phyloP scores from a whole-genome alignment of 2,797 vertebrate species.

The Uromys caudimaculatus region DNA sequence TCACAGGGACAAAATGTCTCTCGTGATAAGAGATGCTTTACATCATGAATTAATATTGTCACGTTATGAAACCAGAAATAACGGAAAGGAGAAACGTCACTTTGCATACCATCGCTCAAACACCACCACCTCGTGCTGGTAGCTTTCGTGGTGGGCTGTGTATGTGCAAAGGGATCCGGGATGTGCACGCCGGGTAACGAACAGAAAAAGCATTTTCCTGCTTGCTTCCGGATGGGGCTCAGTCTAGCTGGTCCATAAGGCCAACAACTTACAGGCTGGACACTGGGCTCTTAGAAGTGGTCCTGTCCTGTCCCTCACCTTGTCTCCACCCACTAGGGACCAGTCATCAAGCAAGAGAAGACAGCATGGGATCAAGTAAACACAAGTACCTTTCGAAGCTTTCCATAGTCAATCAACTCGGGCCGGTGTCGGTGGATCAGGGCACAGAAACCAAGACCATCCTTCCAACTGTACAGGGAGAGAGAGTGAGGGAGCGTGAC shows the following conservation, averaged over 20 bases:
- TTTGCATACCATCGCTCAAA: fast-evolving
- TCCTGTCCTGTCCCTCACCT: fast-evolving
- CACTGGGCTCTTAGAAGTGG: neutral
- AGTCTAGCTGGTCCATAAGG: neutral
- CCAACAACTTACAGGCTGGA: neutral
- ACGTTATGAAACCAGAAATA: neutral
- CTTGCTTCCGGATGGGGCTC: neutral
- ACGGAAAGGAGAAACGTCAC: neutral
- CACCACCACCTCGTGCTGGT: fast-evolving
- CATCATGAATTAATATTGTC: neutral
- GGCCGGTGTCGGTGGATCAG: slow-evolving; percentile 99
- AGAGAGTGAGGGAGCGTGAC: neutral
- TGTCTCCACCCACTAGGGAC: neutral
- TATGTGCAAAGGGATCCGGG: fast-evolving
- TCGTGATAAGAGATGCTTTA: no score
- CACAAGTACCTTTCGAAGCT: slow-evolving; percentile 94
- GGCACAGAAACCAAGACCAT: slow-evolving; percentile 98
- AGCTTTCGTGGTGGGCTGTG: neutral
- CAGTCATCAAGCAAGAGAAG: neutral
- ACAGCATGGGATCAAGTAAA: fast-evolving
- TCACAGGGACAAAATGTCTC: neutral
- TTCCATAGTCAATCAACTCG: slow-evolving; percentile 98
- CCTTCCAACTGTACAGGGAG: slow-evolving; percentile 93
- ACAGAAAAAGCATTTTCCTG: neutral
- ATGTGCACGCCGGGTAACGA: fast-evolving